Conservation (phyloP, 2,888 invertebrate species). For the Dryobotodes eremita region DNA sequence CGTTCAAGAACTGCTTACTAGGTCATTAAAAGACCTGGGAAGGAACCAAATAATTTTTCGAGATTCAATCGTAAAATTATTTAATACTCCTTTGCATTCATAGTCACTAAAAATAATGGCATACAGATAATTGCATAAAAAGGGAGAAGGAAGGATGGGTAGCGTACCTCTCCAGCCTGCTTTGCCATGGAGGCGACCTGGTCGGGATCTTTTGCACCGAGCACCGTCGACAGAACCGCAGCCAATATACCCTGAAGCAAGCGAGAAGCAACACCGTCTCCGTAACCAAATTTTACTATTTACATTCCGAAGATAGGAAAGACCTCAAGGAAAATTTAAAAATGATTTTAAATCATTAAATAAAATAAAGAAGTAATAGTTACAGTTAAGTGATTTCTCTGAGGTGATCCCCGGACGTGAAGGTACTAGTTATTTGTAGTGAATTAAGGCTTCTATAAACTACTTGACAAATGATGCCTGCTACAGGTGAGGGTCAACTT, state of each 20-base stretch:
- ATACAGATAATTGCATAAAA: slow-evolving; percentile 66
- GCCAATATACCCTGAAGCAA: slow-evolving; percentile 97
- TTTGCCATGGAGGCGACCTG: slow-evolving; percentile 98
- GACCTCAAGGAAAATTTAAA: slow-evolving; percentile 78
- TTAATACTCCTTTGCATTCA: slow-evolving; percentile 16
- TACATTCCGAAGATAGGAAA: slow-evolving; percentile 82
- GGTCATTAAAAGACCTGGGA: slow-evolving; percentile 25
- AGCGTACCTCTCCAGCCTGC: slow-evolving; percentile 98
- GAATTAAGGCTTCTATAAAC: slow-evolving; percentile 80
- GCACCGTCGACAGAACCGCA: slow-evolving; percentile 97
- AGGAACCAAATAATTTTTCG: slow-evolving; percentile 1
- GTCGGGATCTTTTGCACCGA: slow-evolving; percentile 97
- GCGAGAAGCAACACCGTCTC: slow-evolving; percentile 91
- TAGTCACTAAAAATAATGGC: slow-evolving; percentile 41
- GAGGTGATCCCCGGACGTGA: slow-evolving; percentile 81
- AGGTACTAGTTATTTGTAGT: slow-evolving; percentile 83
- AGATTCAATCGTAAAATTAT: slow-evolving; percentile 9
- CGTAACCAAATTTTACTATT: slow-evolving; percentile 90
- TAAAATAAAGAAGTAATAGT: slow-evolving; percentile 16
- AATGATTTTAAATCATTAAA: slow-evolving; percentile 17
- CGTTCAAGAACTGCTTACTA: slow-evolving; percentile 3
- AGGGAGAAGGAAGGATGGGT: slow-evolving; percentile 85
- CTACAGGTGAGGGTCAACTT: slow-evolving; percentile 84
- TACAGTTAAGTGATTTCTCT: slow-evolving; percentile 68
- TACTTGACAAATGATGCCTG: slow-evolving; percentile 79